These are phyloP conservation scores for Limnephilus marmoratus DNA, from an alignment of 2,888 invertebrate species.

Conservation along the genomic window DNA sequence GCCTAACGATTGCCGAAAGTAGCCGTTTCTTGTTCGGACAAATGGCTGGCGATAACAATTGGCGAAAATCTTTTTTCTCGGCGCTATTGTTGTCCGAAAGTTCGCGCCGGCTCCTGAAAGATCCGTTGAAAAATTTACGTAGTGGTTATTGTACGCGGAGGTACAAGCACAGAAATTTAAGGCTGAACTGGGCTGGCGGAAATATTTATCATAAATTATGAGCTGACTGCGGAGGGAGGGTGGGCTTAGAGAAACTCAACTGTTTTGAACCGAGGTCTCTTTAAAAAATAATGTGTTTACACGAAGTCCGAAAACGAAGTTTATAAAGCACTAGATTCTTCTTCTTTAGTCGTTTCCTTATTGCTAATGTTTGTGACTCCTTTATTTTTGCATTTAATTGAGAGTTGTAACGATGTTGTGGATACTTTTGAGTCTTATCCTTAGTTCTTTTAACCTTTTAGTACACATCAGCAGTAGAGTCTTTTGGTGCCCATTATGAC, in stretches of 20 bases:
- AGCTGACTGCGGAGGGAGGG: background rate
- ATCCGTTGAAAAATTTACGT: conserved; percentile 38
- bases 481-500: too few species aligned
- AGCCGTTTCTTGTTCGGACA: conserved; percentile 22
- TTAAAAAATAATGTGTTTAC: background rate
- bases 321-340: background rate
- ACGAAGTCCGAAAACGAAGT: background rate
- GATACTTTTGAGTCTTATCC: too few species aligned
- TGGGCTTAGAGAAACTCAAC: background rate
- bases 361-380: too few species aligned
- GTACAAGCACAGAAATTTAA: conserved; percentile 10
- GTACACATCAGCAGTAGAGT: too few species aligned
- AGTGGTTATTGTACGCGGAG: conserved; percentile 14
- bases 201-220: conserved; percentile 36
- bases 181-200: conserved; percentile 38
- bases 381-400: too few species aligned
- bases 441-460: too few species aligned
- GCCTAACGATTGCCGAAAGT: background rate
- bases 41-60: conserved; percentile 30
- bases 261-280: background rate
- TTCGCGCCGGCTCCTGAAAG: conserved; percentile 29
- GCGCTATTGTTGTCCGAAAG: conserved; percentile 19
- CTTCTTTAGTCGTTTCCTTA: too few species aligned
- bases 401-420: too few species aligned
- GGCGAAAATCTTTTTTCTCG: conserved; percentile 8